Evolutionary conservation across 2,888 invertebrate genomes (phyloP), one percentile per base, ranked within the genome.

Genomic region (Uropetala carovei): DNA sequence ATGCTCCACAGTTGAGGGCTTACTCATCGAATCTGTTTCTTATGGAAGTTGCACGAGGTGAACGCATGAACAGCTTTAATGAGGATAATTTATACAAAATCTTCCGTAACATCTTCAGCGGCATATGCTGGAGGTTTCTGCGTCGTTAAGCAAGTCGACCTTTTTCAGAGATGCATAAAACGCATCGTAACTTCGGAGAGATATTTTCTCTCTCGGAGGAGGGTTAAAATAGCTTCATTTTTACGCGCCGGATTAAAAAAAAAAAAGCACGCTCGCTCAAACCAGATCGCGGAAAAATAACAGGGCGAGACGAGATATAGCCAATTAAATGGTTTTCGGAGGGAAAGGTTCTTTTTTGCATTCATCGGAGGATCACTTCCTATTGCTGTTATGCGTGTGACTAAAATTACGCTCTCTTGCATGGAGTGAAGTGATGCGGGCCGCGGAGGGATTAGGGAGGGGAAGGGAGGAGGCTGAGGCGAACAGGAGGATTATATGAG

Each of bases 61-160:
- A 27, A 14, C 8, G 27, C 75, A 75, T 75, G 13, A 4, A 75
- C 22, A 75, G 22, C 8, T 75, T 75, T 22, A 18, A 13, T 60
- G 13, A 22, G 22, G 4, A 75, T 5, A 75, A 27, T 3, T 75
- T 75, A 27, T 75, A 13, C 75, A 22, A 10, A 13, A 22, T 75
- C 27, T 75, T 27, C 75, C 75, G 75, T 75, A 27, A 75, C 75
- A 75, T 75, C 27, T 22, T 27, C 22, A 27, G 27, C 5, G 18
- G 75, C 75, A 75, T 75, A 27, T 75, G 75, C 18, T 68, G 68
- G 22, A 68, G 10, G 68, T 75, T 75, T 75, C 75, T 75, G 75
- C 75, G 75, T 75, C 75, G 75, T 75, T 75, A 27, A 27, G 75
- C 75, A 75, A 75, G 75, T 75, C 75, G 75, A 75, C 75, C 75